Evolutionary conservation across 2,797 vertebrate genomes (phyloP).

Genomic region (Sylvilagus floridanus): DNA sequence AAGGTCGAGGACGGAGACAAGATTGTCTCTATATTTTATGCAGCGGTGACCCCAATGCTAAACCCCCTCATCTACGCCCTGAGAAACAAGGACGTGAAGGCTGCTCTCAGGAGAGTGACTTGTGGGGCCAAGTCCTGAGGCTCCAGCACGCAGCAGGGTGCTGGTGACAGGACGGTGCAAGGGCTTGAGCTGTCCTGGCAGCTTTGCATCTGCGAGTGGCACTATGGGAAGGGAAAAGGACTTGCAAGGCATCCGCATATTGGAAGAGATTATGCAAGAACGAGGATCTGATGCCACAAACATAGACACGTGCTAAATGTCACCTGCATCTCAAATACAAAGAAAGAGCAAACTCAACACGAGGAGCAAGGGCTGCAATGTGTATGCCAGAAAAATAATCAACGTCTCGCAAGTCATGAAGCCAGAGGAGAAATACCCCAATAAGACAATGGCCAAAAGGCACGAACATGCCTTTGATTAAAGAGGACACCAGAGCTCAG

Average conservation of each 20-base stretch:
- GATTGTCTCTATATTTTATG: conserved; percentile 70
- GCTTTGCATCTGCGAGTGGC: background rate
- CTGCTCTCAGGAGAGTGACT: background rate
- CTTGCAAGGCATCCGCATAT: background rate
- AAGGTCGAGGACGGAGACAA: conserved; percentile 66
- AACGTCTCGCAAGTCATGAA: background rate
- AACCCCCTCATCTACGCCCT: conserved; percentile 66
- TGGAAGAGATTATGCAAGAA: background rate
- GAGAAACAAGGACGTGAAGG: conserved; percentile 73
- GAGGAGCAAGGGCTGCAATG: background rate
- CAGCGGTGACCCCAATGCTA: conserved; percentile 62
- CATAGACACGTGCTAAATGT: background rate
- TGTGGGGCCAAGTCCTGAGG: conserved; percentile 1
- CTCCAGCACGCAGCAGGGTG: background rate
- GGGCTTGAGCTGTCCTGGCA: background rate
- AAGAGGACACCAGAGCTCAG: conserved; percentile 1
- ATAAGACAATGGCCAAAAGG: background rate
- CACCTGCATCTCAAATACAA: background rate
- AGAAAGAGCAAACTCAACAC: background rate
- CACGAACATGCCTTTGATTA: background rate
- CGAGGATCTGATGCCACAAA: background rate
- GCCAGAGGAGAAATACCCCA: background rate
- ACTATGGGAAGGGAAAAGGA: background rate
- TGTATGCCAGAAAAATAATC: background rate
- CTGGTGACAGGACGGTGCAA: background rate